phyloP scores from a whole-genome alignment of 2,888 invertebrate species.

The Syritta pipiens region DNA sequence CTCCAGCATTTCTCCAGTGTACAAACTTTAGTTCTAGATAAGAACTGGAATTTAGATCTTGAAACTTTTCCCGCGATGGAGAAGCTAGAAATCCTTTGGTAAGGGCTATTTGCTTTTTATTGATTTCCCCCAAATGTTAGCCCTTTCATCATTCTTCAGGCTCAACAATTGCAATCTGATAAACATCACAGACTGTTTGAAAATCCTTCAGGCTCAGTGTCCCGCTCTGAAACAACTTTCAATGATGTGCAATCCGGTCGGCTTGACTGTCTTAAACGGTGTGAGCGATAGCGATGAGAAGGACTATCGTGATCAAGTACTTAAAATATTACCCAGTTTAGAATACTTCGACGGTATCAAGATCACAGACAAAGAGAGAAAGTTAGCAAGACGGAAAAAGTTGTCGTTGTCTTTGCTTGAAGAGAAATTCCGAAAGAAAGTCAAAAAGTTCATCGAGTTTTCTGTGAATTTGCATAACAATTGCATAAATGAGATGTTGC shows the following conservation, averaged over 20 bases:
- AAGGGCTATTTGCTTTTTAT: constrained; percentile 69
- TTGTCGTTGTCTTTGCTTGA: constrained; percentile 40
- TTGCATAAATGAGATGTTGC: constrained; percentile 29
- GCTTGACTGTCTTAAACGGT: constrained; percentile 86
- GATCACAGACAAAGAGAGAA: constrained; percentile 40
- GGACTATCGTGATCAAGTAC: constrained; percentile 69
- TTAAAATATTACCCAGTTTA: constrained; percentile 69
- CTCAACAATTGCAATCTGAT: constrained; percentile 83
- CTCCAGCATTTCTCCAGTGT: constrained; percentile 85
- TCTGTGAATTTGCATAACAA: constrained; percentile 47
- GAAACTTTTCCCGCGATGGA: constrained; percentile 85
- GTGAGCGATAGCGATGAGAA: constrained; percentile 79
- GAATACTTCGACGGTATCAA: constrained; percentile 70
- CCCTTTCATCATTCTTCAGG: constrained; percentile 76
- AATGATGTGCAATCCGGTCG: constrained; percentile 87
- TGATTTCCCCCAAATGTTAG: too few relatives aligned
- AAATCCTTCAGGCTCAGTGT: constrained; percentile 83
- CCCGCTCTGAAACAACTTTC: constrained; percentile 87
- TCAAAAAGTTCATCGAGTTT: constrained; percentile 44
- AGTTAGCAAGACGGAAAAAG: constrained; percentile 23
- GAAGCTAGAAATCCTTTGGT: constrained; percentile 87
- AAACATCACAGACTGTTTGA: constrained; percentile 85
- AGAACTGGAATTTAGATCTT: constrained; percentile 85
- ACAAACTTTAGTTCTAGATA: constrained; percentile 88
- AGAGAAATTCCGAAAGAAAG: constrained; percentile 48